These are phyloP conservation scores for Rousettus leschenaultii DNA, from an alignment of 2,113 vertebrate genomes.

Conservation along the genomic window DNA sequence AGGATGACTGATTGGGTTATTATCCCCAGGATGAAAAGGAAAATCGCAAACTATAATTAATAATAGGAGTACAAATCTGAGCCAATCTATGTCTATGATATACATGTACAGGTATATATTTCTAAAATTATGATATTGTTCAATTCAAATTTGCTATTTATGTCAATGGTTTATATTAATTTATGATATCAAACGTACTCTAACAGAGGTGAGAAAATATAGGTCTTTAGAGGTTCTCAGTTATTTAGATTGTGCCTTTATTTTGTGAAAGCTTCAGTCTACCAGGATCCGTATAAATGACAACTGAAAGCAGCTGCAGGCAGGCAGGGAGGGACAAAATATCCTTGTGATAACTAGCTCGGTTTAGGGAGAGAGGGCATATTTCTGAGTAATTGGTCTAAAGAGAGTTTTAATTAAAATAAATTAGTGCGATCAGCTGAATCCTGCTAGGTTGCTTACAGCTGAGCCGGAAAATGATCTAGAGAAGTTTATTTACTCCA, in stretches of 20 bases:
- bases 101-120: neutral
- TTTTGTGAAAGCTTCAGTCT: neutral
- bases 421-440: neutral
- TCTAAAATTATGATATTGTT: neutral
- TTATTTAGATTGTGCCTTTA: neutral
- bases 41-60: neutral
- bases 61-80: neutral
- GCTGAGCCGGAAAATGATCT: neutral
- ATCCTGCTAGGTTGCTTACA: neutral
- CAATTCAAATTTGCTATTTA: neutral
- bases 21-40: neutral
- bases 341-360: neutral
- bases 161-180: neutral
- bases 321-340: neutral
- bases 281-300: neutral
- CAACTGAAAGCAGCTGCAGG: neutral
- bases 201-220: neutral
- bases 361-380: neutral
- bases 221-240: neutral
- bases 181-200: neutral
- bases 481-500: neutral
- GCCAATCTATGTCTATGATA: neutral
- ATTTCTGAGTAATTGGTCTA: neutral
- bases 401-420: constrained; percentile 34
- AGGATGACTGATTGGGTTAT: no score